Conservation (phyloP, 2,113 vertebrate species). For the Nothobranchius kuhntae region DNA sequence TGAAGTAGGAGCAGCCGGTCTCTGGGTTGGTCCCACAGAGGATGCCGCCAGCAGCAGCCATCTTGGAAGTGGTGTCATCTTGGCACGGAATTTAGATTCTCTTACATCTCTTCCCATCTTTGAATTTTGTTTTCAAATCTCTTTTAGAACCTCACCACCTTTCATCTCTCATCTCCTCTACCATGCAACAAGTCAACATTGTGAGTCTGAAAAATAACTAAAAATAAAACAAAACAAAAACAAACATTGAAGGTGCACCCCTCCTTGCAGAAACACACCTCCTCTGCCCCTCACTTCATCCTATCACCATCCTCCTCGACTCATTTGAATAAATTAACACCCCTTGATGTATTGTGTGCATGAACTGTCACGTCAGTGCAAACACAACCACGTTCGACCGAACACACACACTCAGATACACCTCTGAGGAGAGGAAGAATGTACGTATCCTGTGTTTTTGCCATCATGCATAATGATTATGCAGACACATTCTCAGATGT, state of each 20-base stretch:
- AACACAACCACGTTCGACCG: slow-evolving; percentile 27
- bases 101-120: slow-evolving; percentile 20
- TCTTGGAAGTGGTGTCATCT: slow-evolving; percentile 69
- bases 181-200: slow-evolving; percentile 63
- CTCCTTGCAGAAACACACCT: slow-evolving; percentile 23
- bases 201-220: slow-evolving; percentile 50
- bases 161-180: slow-evolving; percentile 17
- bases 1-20: slow-evolving; percentile 19
- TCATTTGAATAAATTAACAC: slow-evolving; percentile 85
- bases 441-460: slow-evolving; percentile 29
- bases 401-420: not conserved
- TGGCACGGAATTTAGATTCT: slow-evolving; percentile 52
- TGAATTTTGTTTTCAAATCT: not conserved
- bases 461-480: slow-evolving; percentile 32
- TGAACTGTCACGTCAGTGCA: slow-evolving; percentile 30
- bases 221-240: slow-evolving; percentile 4
- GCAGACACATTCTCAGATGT: slow-evolving; percentile 41
- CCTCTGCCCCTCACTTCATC: slow-evolving; percentile 58
- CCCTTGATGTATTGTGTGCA: slow-evolving; percentile 69
- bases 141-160: slow-evolving; percentile 11
- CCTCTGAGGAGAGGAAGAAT: slow-evolving; percentile 21
- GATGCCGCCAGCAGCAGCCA: slow-evolving; percentile 69
- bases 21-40: slow-evolving; percentile 64
- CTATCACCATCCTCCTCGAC: slow-evolving; percentile 73
- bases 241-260: slow-evolving; percentile 47